These are phyloP conservation scores for Plecotus auritus DNA, from an alignment of 2,113 vertebrate species.

Conservation along the genomic window DNA sequence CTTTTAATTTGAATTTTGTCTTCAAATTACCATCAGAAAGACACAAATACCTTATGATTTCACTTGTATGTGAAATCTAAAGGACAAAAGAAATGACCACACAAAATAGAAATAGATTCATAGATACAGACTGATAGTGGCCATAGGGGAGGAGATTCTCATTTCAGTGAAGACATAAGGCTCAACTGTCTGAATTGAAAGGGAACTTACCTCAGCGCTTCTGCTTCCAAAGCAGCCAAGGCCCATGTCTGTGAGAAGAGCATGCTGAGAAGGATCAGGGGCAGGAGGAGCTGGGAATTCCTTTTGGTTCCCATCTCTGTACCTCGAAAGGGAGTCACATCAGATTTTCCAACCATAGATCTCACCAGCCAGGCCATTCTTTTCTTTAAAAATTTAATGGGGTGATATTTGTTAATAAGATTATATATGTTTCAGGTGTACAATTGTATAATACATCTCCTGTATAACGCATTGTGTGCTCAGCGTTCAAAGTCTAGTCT, in stretches of 20 bases:
- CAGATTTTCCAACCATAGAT: background rate
- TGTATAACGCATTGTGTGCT: no score
- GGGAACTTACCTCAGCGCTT: constrained; percentile 85
- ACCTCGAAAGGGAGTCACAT: constrained; percentile 61
- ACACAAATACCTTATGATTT: background rate
- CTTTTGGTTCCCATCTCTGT: constrained; percentile 87
- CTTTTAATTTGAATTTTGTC: background rate
- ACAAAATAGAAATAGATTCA: background rate
- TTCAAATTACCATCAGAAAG: background rate
- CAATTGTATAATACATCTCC: no score
- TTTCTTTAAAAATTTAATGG: no score
- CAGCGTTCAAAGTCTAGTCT: background rate
- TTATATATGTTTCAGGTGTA: no score
- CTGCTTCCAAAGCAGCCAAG: constrained; percentile 79
- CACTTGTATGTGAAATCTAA: no score
- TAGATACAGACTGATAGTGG: background rate
- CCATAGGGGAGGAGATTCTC: no score
- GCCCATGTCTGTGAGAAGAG: constrained; percentile 86
- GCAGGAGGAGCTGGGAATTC: constrained; percentile 86
- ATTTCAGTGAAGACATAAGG: no score
- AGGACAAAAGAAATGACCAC: background rate
- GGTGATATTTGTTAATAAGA: no score
- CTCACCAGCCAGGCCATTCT: background rate
- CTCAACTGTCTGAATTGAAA: no score
- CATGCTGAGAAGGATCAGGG: constrained; percentile 86